A percentile compares a stretch with the other conserved stretches of the same genome.
Evolutionary conservation across 2,113 vertebrate species (phyloP).

Genomic region (Atractosteus spatula): DNA sequence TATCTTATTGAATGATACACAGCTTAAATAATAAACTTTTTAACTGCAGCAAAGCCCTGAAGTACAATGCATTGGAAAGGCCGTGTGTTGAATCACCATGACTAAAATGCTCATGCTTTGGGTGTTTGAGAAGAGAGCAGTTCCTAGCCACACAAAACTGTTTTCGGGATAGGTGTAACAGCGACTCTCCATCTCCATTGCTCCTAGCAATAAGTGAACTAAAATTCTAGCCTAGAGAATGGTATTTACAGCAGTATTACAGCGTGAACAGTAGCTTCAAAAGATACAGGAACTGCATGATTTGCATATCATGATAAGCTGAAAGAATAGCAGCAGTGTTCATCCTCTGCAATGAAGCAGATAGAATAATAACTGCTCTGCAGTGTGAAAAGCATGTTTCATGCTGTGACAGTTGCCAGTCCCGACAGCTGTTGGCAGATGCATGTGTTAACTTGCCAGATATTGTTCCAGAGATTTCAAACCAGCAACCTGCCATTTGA

Average conservation of each 20-base stretch:
- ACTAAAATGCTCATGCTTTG: too few relatives aligned
- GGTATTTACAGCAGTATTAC: not conserved
- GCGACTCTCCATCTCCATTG: too few relatives aligned
- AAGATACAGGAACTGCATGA: not conserved
- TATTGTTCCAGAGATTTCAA: not conserved
- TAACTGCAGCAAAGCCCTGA: too few relatives aligned
- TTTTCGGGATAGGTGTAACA: not conserved
- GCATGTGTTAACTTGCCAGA: constrained; percentile 2
- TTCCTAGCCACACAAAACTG: not conserved
- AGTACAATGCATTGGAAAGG: too few relatives aligned
- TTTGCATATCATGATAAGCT: not conserved
- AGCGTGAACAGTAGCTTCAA: not conserved
- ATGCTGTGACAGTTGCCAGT: constrained; percentile 7
- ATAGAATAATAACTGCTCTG: not conserved
- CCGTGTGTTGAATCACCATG: too few relatives aligned
- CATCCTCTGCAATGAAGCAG: constrained; percentile 1
- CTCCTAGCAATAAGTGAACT: not conserved
- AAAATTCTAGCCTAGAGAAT: not conserved
- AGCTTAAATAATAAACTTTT: too few relatives aligned
- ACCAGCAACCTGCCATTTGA: not conserved
- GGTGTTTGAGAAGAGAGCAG: not conserved
- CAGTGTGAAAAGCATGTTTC: not conserved
- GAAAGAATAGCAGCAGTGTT: not conserved
- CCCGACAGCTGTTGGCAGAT: constrained; percentile 8
- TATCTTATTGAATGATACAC: too few relatives aligned